Percentiles rank a stretch among this genome's conserved stretches.
phyloP scores from a whole-genome alignment of 2,113 vertebrate genomes.

The Grallaria varia region DNA sequence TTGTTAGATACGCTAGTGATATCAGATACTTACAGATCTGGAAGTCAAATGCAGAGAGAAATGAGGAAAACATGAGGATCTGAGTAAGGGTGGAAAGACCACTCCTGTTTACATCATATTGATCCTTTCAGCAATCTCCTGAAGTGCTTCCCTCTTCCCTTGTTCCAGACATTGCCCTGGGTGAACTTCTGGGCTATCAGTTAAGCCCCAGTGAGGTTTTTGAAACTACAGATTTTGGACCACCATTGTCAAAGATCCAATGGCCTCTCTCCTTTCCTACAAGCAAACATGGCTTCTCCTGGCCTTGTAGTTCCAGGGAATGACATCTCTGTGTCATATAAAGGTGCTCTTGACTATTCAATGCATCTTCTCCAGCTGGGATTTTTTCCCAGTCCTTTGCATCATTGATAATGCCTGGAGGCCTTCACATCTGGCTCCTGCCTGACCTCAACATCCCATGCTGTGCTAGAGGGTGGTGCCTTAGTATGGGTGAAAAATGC shows the following conservation, averaged over 20 bases:
- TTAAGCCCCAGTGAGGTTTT: neutral
- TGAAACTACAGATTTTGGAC: neutral
- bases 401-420: neutral
- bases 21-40: neutral
- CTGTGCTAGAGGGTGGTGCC: neutral
- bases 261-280: neutral
- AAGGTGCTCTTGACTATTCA: neutral
- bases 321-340: neutral
- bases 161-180: neutral
- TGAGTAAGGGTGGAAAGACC: neutral
- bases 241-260: neutral
- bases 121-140: neutral
- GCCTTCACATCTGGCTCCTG: neutral
- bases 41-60: neutral
- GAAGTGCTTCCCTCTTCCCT: neutral
- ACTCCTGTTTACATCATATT: neutral
- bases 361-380: neutral
- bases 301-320: neutral
- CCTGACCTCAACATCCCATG: neutral
- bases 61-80: neutral
- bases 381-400: neutral
- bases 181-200: neutral
- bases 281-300: neutral
- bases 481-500: neutral
- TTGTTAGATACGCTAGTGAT: neutral